Evolutionary conservation across 2,797 vertebrate species (phyloP).

Genomic region (Alectoris magna): DNA sequence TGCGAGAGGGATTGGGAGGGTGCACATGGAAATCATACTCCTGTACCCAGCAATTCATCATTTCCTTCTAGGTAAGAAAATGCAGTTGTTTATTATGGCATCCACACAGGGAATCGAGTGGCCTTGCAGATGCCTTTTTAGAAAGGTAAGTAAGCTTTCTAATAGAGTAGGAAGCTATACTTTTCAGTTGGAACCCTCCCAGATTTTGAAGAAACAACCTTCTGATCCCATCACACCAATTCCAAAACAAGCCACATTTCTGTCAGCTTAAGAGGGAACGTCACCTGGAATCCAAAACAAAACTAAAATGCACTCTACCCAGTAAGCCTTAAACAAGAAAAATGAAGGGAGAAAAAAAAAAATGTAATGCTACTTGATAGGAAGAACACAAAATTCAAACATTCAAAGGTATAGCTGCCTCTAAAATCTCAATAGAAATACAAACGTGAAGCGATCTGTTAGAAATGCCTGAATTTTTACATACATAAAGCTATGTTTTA

Average conservation of each 20-base stretch:
- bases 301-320: background rate
- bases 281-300: background rate
- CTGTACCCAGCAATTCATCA: background rate
- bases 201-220: background rate
- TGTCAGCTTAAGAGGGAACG: background rate
- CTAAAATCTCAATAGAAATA: background rate
- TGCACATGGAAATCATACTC: accelerated
- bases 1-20: background rate
- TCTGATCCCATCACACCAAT: background rate
- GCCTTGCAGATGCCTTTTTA: background rate
- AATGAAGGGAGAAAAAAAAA: background rate
- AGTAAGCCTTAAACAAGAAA: background rate
- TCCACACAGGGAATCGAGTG: background rate
- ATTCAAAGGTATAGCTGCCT: background rate
- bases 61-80: background rate
- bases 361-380: background rate
- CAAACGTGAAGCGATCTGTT: background rate
- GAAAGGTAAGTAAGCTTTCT: background rate
- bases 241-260: background rate
- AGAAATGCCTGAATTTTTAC: background rate
- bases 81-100: background rate
- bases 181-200: background rate
- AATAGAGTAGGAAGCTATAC: background rate
- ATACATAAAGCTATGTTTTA: background rate
- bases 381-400: background rate